Evolutionary conservation across 2,113 vertebrate genomes (phyloP).

Genomic region (Alosa alosa): DNA sequence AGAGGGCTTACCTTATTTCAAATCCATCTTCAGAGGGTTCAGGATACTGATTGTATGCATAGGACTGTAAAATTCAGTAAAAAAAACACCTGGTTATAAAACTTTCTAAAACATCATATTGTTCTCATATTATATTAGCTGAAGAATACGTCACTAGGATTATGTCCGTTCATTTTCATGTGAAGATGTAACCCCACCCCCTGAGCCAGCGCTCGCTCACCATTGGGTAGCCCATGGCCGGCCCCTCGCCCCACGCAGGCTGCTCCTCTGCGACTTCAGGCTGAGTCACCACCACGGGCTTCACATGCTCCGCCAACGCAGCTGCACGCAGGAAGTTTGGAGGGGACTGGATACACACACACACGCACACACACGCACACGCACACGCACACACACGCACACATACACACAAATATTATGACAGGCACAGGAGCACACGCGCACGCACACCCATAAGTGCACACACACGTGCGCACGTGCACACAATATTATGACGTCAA

Average conservation of each 20-base stretch:
- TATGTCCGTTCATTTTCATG: neutral
- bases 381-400: neutral
- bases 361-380: neutral
- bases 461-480: too few species aligned
- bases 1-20: slow-evolving; percentile 32
- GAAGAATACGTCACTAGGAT: neutral
- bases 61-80: slow-evolving; percentile 34
- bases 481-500: too few species aligned
- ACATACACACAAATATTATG: neutral
- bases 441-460: too few species aligned
- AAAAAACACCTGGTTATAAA: neutral
- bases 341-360: slow-evolving; percentile 71
- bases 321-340: slow-evolving; percentile 95
- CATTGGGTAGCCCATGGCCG: slow-evolving; percentile 26
- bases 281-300: slow-evolving; percentile 81
- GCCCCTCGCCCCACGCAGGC: slow-evolving; percentile 46
- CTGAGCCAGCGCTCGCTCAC: neutral
- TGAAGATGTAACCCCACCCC: neutral
- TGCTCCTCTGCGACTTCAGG: slow-evolving; percentile 55
- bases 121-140: neutral
- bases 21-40: slow-evolving; percentile 33
- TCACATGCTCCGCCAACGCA: slow-evolving; percentile 85
- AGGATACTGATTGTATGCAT: slow-evolving; percentile 36
- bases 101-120: neutral
- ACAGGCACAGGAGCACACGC: too few species aligned